phyloP scores from a whole-genome alignment of 37 sponge, comb jelly and placozoan genomes.

The Agelas oroides region DNA sequence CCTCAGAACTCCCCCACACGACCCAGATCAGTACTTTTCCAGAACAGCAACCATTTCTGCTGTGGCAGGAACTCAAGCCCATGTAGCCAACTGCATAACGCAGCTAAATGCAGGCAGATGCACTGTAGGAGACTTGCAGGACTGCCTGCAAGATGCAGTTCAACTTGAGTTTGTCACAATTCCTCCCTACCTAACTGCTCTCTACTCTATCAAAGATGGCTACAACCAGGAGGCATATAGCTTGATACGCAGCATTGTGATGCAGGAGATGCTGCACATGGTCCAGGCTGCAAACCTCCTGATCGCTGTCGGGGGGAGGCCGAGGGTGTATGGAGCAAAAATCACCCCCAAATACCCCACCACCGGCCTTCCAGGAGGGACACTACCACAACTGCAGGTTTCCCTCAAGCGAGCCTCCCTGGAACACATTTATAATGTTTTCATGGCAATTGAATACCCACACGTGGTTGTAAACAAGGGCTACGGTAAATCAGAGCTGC shows the following conservation, averaged over 20 bases:
- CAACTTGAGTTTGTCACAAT: slow-evolving; percentile 49
- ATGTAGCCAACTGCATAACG: neutral
- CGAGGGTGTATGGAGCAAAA: slow-evolving; percentile 16
- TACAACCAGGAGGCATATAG: slow-evolving; percentile 13
- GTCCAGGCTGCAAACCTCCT: slow-evolving; percentile 46
- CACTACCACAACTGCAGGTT: slow-evolving; percentile 16
- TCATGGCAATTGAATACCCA: slow-evolving; percentile 42
- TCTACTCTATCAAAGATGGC: slow-evolving; percentile 43
- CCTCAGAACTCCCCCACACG: no score
- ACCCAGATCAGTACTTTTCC: no score
- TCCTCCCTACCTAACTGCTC: slow-evolving; percentile 41
- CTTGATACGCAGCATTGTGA: slow-evolving; percentile 22
- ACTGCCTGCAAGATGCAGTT: slow-evolving; percentile 28
- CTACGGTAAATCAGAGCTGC: neutral
- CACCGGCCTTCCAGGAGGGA: slow-evolving; percentile 37
- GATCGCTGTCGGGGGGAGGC: slow-evolving; percentile 41
- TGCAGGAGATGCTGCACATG: slow-evolving; percentile 63
- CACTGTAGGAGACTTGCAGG: neutral
- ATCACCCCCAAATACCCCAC: slow-evolving; percentile 21
- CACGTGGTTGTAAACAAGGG: neutral
- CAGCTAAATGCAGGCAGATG: neutral
- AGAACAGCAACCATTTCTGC: no score
- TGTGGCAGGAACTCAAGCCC: neutral
- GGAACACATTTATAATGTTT: slow-evolving; percentile 35
- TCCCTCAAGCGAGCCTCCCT: slow-evolving; percentile 11